Conservation (phyloP, 1,140 invertebrate species). For the Drosophila arizonae region DNA sequence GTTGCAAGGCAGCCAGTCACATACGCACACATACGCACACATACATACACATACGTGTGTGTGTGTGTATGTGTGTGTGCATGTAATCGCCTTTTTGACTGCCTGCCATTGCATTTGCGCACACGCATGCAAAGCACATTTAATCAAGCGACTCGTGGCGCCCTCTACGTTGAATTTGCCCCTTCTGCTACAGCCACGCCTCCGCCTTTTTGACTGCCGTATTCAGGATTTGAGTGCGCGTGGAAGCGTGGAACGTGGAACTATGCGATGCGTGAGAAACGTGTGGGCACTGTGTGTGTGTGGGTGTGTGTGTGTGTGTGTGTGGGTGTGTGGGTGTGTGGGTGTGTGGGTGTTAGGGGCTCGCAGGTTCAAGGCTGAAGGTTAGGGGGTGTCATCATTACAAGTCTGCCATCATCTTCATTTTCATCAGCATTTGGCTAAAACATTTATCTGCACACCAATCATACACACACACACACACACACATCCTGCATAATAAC, state of each 20-base stretch:
- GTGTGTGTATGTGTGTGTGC: conserved; percentile 17
- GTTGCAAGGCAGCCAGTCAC: conserved; percentile 2
- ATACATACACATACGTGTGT: neutral
- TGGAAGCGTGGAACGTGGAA: neutral
- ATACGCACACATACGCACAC: neutral
- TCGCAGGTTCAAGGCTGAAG: neutral
- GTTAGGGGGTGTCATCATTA: conserved; percentile 28
- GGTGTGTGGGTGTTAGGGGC: neutral
- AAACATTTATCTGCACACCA: conserved; percentile 69
- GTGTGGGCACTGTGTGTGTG: neutral
- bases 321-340: too few species aligned
- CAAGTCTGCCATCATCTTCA: conserved; percentile 45
- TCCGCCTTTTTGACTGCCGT: neutral
- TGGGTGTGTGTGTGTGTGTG: too few species aligned
- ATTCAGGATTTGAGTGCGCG: neutral
- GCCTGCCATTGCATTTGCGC: conserved; percentile 72
- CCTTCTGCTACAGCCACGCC: neutral
- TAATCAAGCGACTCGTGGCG: conserved; percentile 53
- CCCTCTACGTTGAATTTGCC: conserved; percentile 6
- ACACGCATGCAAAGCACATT: conserved; percentile 58
- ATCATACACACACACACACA: conserved; percentile 22
- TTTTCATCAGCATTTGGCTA: conserved; percentile 60
- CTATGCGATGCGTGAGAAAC: conserved; percentile 19
- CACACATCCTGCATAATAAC: neutral
- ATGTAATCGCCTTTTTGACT: conserved; percentile 58